phyloP scores from a whole-genome alignment of 2,888 invertebrate genomes.

The Idaea aversata region DNA sequence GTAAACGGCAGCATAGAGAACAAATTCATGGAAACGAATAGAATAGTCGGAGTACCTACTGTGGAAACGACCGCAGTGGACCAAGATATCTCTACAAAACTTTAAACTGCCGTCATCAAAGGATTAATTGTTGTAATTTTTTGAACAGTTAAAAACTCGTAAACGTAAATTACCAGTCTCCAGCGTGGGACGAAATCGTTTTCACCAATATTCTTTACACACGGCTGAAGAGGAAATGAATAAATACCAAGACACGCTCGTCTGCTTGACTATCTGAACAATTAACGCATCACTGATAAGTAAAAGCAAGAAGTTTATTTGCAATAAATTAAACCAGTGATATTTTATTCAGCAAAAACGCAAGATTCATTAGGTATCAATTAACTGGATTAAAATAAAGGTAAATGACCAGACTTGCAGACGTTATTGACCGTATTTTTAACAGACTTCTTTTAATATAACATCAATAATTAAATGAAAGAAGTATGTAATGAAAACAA shows the following conservation, averaged over 20 bases:
- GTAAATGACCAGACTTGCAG: not conserved
- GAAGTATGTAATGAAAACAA: conserved; percentile 18
- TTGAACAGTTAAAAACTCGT: conserved; percentile 15
- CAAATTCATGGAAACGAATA: conserved; percentile 6
- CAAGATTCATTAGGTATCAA: conserved; percentile 9
- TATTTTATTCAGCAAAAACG: conserved; percentile 17
- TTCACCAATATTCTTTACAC: conserved; percentile 13
- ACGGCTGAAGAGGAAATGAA: conserved; percentile 42
- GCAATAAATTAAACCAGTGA: conserved; percentile 15
- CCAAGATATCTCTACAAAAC: conserved; percentile 18
- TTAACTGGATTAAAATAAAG: not conserved
- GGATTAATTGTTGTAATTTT: not conserved
- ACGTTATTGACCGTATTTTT: too few species aligned
- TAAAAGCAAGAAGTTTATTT: conserved; percentile 18
- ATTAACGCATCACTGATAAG: conserved; percentile 30
- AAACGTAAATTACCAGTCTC: not conserved
- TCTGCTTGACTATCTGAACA: conserved; percentile 30
- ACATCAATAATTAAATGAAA: conserved; percentile 22
- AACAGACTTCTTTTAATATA: conserved; percentile 3
- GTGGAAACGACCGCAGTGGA: not conserved
- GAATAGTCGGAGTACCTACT: conserved; percentile 10
- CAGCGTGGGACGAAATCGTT: not conserved
- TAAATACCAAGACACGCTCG: conserved; percentile 36
- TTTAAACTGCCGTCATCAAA: conserved; percentile 11
- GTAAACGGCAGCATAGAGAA: not conserved